Percentiles rank a stretch among this genome's conserved stretches.
Conservation (phyloP, 2,888 invertebrate species). For the Timema cristinae region DNA sequence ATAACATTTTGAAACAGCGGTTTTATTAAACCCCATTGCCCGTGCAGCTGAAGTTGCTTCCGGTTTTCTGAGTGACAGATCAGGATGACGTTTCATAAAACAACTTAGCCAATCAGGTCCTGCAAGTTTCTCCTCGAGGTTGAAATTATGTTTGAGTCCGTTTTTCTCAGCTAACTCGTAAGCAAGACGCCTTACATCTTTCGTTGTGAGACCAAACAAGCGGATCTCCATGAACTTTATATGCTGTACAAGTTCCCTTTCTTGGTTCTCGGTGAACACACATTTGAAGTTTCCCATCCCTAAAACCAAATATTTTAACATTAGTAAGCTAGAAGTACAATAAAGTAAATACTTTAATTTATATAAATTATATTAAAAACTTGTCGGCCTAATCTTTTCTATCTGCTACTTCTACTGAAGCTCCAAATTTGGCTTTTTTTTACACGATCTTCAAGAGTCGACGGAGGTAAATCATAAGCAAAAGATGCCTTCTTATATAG, state of each 20-base stretch:
- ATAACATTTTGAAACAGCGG: background rate
- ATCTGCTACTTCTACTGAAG: background rate
- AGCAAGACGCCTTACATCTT: background rate
- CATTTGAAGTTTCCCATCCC: slow-evolving; percentile 4
- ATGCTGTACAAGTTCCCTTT: background rate
- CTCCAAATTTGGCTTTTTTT: background rate
- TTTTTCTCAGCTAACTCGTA: background rate
- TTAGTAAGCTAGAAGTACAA: background rate
- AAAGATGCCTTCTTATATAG: slow-evolving; percentile 1
- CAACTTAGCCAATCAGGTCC: background rate
- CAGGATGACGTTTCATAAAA: background rate
- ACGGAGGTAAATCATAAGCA: background rate
- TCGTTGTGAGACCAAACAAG: background rate
- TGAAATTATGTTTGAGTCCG: background rate
- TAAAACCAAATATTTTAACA: background rate
- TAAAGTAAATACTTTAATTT: background rate
- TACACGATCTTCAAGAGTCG: background rate
- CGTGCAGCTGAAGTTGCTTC: slow-evolving; percentile 7
- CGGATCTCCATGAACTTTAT: background rate
- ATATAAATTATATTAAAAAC: no score
- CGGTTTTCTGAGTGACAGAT: slow-evolving; percentile 1
- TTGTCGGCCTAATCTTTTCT: background rate
- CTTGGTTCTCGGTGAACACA: background rate
- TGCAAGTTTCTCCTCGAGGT: background rate
- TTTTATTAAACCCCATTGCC: slow-evolving; percentile 5